Percentiles rank a stretch among this genome's conserved stretches.
Conservation (phyloP, 2,888 invertebrate genomes). For the Sphecodes monilicornis region DNA sequence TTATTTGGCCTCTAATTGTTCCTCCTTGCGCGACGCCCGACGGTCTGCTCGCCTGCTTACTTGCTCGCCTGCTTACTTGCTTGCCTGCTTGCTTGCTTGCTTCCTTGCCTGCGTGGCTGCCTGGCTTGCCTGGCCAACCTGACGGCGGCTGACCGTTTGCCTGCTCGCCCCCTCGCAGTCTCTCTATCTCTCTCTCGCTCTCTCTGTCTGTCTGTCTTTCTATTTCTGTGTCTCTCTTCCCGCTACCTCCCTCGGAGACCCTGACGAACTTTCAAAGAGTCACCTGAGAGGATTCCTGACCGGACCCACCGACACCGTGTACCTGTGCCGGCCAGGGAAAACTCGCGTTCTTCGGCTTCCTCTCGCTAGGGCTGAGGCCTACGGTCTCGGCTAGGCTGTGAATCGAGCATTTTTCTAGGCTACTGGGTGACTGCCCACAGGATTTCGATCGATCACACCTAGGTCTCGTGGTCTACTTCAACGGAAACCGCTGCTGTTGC, state of each 20-base stretch:
- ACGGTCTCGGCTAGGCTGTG: background rate
- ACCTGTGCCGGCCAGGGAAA: slow-evolving; percentile 34
- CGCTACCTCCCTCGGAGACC: background rate
- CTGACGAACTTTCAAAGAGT: slow-evolving; percentile 58
- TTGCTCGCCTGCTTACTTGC: background rate
- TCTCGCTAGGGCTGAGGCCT: too few species aligned
- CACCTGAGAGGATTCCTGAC: slow-evolving; percentile 45
- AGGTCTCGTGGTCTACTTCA: too few species aligned
- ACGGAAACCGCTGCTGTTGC: background rate
- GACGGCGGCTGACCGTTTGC: background rate
- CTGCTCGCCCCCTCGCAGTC: background rate
- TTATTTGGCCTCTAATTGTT: slow-evolving; percentile 81
- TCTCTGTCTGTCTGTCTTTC: background rate
- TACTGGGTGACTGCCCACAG: background rate
- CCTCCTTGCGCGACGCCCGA: slow-evolving; percentile 70
- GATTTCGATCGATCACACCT: background rate
- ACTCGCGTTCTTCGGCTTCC: slow-evolving; percentile 23
- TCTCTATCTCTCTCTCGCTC: background rate
- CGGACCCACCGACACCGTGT: slow-evolving; percentile 13
- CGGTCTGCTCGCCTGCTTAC: slow-evolving; percentile 56
- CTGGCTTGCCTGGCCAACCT: background rate
- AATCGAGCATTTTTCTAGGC: slow-evolving; percentile 8
- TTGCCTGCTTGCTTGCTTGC: background rate
- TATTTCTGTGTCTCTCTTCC: background rate
- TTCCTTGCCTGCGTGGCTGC: background rate